Evolutionary conservation across 2,113 vertebrate species (phyloP).

Genomic region (Peromyscus maniculatus): DNA sequence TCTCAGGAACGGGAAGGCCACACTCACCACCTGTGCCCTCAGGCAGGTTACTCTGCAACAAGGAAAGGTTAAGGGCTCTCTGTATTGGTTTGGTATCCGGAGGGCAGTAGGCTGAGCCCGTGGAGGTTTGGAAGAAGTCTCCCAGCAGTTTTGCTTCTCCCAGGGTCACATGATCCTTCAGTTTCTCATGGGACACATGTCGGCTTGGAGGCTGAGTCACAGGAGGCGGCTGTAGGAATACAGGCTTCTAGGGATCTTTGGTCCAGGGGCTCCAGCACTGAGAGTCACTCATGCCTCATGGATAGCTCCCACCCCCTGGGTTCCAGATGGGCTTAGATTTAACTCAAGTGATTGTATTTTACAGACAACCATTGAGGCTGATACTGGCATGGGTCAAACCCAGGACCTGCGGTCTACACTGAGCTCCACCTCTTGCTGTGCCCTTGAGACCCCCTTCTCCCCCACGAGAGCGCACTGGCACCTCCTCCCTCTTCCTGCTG

Average conservation of each 20-base stretch:
- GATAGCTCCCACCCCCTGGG: not conserved
- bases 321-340: not conserved
- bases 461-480: not conserved
- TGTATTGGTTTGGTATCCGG: fast-evolving
- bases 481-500: not conserved
- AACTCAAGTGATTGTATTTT: not conserved
- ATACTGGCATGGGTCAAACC: not conserved
- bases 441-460: not conserved
- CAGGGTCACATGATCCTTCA: constrained; percentile 50
- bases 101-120: not conserved
- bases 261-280: not conserved
- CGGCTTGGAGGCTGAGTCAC: not conserved
- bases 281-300: not conserved
- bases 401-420: not conserved
- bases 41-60: not conserved
- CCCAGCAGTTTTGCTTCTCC: not conserved
- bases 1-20: not conserved
- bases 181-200: not conserved
- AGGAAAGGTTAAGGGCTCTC: not conserved
- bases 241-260: not conserved
- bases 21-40: not conserved
- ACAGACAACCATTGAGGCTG: not conserved
- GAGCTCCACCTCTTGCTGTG: not conserved
- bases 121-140: constrained; percentile 70
- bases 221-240: constrained; percentile 32